These are phyloP conservation scores for Chaenodraco wilsoni DNA, from an alignment of 2,797 vertebrate genomes.

Conservation along the genomic window DNA sequence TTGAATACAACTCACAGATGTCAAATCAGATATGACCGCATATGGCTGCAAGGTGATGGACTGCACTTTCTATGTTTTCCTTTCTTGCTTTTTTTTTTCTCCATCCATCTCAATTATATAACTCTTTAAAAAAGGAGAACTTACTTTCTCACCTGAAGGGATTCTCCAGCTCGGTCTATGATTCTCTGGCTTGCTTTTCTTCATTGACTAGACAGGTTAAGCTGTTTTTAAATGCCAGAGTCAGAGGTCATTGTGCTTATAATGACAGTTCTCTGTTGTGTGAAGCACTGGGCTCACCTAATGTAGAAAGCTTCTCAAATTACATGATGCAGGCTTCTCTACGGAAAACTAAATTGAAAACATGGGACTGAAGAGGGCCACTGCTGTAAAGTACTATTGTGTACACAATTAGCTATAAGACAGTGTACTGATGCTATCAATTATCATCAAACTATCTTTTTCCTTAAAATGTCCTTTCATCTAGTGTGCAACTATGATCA, in stretches of 20 bases:
- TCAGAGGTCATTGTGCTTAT: slow-evolving; percentile 17
- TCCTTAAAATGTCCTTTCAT: no score
- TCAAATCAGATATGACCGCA: neutral
- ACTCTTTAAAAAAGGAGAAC: neutral
- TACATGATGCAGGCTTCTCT: slow-evolving; percentile 10
- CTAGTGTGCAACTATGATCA: neutral
- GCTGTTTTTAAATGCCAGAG: slow-evolving; percentile 1
- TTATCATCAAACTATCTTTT: neutral
- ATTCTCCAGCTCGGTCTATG: neutral
- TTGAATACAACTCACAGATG: neutral
- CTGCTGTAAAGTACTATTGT: neutral
- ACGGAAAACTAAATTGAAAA: slow-evolving; percentile 9
- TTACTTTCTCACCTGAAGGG: neutral
- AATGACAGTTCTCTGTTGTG: slow-evolving; percentile 10
- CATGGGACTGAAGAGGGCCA: neutral
- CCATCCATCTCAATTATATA: neutral
- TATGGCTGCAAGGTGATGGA: neutral
- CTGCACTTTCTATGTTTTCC: neutral
- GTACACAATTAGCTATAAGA: neutral
- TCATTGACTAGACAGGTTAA: neutral
- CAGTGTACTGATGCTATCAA: neutral
- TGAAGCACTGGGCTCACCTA: neutral
- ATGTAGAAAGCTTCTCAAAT: slow-evolving; percentile 18
- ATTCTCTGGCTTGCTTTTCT: neutral
- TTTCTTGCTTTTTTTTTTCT: neutral